Percentiles rank a stretch among this genome's conserved stretches.
These are phyloP conservation scores for Neocrepidodera transversa DNA, from an alignment of 2,888 invertebrate species.

Conservation along the genomic window DNA sequence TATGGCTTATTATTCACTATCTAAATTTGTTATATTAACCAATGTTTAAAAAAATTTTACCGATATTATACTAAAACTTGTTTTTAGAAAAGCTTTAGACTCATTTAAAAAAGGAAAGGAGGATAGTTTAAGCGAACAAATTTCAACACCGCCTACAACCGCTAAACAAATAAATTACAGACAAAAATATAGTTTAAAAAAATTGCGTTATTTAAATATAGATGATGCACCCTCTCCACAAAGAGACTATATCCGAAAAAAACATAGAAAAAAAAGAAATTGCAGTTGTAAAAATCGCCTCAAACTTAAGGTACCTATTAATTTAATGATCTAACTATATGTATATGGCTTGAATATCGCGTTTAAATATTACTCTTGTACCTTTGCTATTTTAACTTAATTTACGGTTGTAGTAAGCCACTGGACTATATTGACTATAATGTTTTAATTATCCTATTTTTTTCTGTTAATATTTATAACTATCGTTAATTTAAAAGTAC, in stretches of 20 bases:
- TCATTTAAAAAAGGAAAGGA: conserved; percentile 15
- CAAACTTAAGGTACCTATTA: conserved; percentile 8
- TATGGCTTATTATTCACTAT: no score
- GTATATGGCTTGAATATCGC: neutral
- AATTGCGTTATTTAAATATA: neutral
- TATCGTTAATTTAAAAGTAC: no score
- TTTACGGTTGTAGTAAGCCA: no score
- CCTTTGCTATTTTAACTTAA: neutral
- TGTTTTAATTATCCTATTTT: no score
- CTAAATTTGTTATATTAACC: no score
- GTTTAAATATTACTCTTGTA: neutral
- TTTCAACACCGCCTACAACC: neutral
- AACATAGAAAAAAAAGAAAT: neutral
- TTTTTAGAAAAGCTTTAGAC: conserved; percentile 27
- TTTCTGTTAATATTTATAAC: no score
- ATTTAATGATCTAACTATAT: neutral
- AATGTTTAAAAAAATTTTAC: no score
- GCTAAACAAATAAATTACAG: neutral
- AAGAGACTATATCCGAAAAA: neutral
- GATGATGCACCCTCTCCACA: neutral
- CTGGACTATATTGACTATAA: no score
- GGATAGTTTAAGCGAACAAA: neutral
- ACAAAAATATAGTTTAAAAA: conserved; percentile 1
- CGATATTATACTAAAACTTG: no score
- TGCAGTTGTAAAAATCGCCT: neutral